These are phyloP conservation scores for Rana temporaria DNA, from an alignment of 2,113 vertebrate genomes.

Conservation along the genomic window DNA sequence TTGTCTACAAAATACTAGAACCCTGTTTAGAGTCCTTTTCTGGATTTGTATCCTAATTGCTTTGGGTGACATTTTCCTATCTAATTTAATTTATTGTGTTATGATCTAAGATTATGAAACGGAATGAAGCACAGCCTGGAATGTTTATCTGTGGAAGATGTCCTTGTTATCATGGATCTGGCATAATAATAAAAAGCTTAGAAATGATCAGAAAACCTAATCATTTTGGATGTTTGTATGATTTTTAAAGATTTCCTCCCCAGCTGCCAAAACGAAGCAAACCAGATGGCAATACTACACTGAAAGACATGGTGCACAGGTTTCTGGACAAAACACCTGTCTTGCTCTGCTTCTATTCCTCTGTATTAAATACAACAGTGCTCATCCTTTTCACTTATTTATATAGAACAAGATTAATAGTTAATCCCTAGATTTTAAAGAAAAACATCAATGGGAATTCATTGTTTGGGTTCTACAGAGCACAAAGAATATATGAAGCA, in stretches of 20 bases:
- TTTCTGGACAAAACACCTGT: conserved; percentile 15
- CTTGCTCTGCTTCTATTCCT: background rate
- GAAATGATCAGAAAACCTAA: conserved; percentile 23
- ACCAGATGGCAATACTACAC: conserved; percentile 39
- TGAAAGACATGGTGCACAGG: conserved; percentile 27
- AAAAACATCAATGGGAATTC: conserved; percentile 33
- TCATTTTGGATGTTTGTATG: conserved; percentile 3
- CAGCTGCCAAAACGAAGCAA: conserved; percentile 32
- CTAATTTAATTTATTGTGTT: too few species aligned
- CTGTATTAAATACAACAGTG: conserved; percentile 12
- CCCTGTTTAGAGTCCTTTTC: too few species aligned
- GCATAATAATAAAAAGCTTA: background rate
- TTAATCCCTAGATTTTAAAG: conserved; percentile 43
- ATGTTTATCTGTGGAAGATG: conserved; percentile 2
- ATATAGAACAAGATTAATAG: conserved; percentile 7
- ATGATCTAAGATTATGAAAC: too few species aligned
- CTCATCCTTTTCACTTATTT: conserved; percentile 29
- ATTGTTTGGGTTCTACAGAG: background rate
- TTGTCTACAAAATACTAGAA: too few species aligned
- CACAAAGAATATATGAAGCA: background rate
- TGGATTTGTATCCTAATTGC: too few species aligned
- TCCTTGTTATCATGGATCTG: conserved; percentile 28
- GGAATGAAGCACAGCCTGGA: background rate
- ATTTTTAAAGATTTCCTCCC: conserved; percentile 32
- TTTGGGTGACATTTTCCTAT: too few species aligned